Conservation (phyloP, 2,113 vertebrate species). For the Aptenodytes patagonicus region DNA sequence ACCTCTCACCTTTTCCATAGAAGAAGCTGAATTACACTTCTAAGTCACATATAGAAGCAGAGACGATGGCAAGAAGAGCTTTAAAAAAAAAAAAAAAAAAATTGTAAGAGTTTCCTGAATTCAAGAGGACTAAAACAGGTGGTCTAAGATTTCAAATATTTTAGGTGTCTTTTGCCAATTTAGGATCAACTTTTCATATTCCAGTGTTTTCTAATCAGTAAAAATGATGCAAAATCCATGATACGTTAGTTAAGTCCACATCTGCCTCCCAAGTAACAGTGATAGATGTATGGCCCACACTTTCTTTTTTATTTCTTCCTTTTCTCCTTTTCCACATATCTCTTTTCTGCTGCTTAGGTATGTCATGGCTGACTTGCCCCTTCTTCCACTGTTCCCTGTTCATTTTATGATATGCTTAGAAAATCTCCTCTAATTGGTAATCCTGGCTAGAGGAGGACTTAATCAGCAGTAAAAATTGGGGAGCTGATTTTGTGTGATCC, state of each 20-base stretch:
- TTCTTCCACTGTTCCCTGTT: background rate
- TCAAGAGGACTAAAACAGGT: background rate
- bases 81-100: background rate
- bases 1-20: background rate
- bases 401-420: background rate
- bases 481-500: background rate
- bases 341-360: background rate
- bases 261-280: background rate
- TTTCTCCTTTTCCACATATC: background rate
- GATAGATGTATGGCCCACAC: accelerated
- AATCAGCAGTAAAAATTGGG: background rate
- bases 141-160: background rate
- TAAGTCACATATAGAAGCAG: background rate
- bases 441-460: background rate
- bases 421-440: background rate
- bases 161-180: background rate
- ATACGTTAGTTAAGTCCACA: background rate
- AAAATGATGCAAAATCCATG: background rate
- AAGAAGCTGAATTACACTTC: background rate
- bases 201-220: background rate
- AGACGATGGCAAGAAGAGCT: background rate
- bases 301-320: background rate
- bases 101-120: background rate
- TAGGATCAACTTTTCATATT: background rate
- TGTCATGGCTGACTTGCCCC: background rate